phyloP scores from a whole-genome alignment of 2,888 invertebrate species.

The Colostygia pectinataria region DNA sequence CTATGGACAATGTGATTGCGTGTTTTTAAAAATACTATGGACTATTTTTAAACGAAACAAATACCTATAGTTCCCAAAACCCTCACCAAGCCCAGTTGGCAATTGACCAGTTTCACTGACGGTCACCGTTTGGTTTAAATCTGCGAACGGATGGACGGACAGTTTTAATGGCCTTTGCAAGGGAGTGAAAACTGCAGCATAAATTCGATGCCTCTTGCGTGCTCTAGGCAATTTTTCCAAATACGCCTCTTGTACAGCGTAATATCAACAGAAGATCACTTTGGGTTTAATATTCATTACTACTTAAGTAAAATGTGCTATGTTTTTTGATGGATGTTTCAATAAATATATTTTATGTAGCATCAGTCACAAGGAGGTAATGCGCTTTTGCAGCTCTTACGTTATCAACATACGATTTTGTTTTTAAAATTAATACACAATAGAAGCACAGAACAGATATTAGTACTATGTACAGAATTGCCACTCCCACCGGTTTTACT shows the following conservation, averaged over 20 bases:
- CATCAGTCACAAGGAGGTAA: no score
- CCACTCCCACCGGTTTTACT: no score
- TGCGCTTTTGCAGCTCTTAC: no score
- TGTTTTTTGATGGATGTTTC: no score
- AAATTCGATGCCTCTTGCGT: slow-evolving; percentile 59
- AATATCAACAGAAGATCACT: background rate
- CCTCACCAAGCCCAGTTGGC: slow-evolving; percentile 20
- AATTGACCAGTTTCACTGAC: slow-evolving; percentile 49
- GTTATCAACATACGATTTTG: no score
- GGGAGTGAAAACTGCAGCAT: slow-evolving; percentile 64
- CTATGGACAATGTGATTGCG: no score
- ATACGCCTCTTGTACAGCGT: slow-evolving; percentile 42
- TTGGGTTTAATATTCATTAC: no score
- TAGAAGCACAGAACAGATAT: no score
- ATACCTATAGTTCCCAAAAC: slow-evolving; percentile 5
- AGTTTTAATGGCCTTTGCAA: slow-evolving; percentile 71
- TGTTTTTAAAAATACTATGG: background rate
- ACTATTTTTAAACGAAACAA: background rate
- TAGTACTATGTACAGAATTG: no score
- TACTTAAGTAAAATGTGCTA: no score
- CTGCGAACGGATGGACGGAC: slow-evolving; percentile 69
- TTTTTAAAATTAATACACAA: no score
- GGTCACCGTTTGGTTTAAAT: slow-evolving; percentile 67
- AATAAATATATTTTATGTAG: no score
- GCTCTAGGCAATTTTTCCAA: slow-evolving; percentile 54